Evolutionary conservation across 2,888 invertebrate species (phyloP).

Genomic region (Coecobrya sp.): DNA sequence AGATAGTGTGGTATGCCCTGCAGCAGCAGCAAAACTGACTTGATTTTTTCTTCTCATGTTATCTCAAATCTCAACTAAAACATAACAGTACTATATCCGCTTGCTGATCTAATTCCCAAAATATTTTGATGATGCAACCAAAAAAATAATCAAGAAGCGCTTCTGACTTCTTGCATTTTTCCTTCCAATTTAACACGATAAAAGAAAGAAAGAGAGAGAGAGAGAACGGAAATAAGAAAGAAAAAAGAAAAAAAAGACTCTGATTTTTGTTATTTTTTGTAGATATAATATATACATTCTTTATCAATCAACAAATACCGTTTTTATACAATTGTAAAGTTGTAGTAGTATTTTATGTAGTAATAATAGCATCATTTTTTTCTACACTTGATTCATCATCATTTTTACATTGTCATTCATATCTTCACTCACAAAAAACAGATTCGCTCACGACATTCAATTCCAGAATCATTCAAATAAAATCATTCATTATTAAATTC

Average conservation of each 20-base stretch:
- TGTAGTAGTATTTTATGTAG: slow-evolving; percentile 30
- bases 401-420: slow-evolving; percentile 34
- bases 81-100: too few relatives aligned
- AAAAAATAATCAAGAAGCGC: too few relatives aligned
- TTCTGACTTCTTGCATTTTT: too few relatives aligned
- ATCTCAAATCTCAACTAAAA: too few relatives aligned
- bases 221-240: not conserved
- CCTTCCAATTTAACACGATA: too few relatives aligned
- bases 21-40: not conserved
- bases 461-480: slow-evolving; percentile 25
- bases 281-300: slow-evolving; percentile 56
- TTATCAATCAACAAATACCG: slow-evolving; percentile 79
- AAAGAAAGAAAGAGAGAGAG: not conserved
- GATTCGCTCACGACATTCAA: slow-evolving; percentile 39
- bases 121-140: not conserved
- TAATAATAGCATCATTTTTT: slow-evolving; percentile 58
- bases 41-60: not conserved
- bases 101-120: not conserved
- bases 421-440: slow-evolving; percentile 57
- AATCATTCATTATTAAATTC: not conserved
- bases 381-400: slow-evolving; percentile 68
- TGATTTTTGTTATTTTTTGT: slow-evolving; percentile 1
- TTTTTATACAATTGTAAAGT: slow-evolving; percentile 70
- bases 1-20: not conserved
- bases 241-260: not conserved